Evolutionary conservation across 2,888 invertebrate genomes (phyloP).

Genomic region (Coleophora flavipennella): DNA sequence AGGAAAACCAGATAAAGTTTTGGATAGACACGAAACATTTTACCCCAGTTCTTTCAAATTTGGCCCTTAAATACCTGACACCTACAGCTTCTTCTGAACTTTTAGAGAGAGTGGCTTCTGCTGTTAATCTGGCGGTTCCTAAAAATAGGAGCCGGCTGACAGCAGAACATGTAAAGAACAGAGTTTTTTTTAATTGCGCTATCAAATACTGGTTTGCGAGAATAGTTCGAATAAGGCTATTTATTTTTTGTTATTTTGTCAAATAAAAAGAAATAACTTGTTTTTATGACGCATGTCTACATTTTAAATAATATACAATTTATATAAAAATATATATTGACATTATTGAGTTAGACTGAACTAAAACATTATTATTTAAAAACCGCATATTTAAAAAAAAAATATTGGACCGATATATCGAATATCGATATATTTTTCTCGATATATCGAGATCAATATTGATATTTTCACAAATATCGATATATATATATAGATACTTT

Average conservation of each 20-base stretch:
- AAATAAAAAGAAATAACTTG: neutral
- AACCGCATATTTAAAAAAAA: neutral
- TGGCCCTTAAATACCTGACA: conserved; percentile 7
- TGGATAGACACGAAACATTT: conserved; percentile 4
- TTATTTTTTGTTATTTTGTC: neutral
- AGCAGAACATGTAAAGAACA: conserved; percentile 18
- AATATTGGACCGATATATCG: neutral
- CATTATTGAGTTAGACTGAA: neutral
- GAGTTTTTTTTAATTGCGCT: conserved; percentile 17
- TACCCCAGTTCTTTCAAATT: conserved; percentile 1
- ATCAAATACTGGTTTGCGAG: conserved; percentile 7
- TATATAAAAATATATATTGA: neutral
- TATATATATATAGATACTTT: conserved; percentile 1
- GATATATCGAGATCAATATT: conserved; percentile 1
- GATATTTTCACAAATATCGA: neutral
- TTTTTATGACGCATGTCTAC: too few species aligned
- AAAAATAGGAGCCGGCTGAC: conserved; percentile 12
- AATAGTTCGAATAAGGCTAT: neutral
- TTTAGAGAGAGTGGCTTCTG: conserved; percentile 10
- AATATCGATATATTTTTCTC: conserved; percentile 1
- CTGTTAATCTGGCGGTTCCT: conserved; percentile 8
- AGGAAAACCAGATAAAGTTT: conserved; percentile 6
- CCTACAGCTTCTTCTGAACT: conserved; percentile 8
- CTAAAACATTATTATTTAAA: neutral
- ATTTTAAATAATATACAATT: neutral